These are phyloP conservation scores for Plumapathes pennacea DNA, from an alignment of 92 coral and sea anemone genomes.

Conservation along the genomic window DNA sequence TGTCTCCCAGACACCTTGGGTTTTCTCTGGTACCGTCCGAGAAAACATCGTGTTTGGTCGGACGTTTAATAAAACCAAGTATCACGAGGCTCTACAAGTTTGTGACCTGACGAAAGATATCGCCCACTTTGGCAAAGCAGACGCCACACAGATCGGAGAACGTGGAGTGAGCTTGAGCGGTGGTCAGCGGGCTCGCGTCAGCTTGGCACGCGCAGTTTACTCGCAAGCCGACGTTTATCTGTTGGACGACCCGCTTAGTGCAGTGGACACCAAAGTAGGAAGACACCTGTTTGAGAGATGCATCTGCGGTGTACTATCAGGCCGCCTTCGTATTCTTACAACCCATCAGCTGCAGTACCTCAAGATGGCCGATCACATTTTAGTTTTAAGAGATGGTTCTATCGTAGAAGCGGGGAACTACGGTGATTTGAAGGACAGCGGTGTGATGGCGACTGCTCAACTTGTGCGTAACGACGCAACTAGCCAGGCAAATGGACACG, in stretches of 20 bases:
- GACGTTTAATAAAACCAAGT: constrained; percentile 44
- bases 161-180: constrained; percentile 40
- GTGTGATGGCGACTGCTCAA: no score
- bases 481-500: no score
- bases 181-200: constrained; percentile 34
- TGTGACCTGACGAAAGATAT: constrained; percentile 80
- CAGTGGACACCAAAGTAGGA: constrained; percentile 41
- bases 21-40: constrained; percentile 84
- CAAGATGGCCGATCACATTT: constrained; percentile 6
- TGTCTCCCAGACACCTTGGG: constrained; percentile 90
- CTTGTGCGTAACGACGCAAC: no score
- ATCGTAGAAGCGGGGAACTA: no score
- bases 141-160: constrained; percentile 25
- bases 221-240: constrained; percentile 32
- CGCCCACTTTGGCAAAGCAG: constrained; percentile 7
- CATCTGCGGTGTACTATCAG: constrained; percentile 26
- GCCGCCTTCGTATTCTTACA: constrained; percentile 18
- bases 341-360: constrained; percentile 17
- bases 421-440: no score
- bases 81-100: constrained; percentile 59
- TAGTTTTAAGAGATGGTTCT: constrained; percentile 4
- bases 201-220: constrained; percentile 33
- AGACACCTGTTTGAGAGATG: constrained; percentile 24
- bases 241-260: constrained; percentile 39
- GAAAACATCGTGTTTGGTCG: constrained; percentile 89